Evolutionary conservation across 53 echinoderm and acorn worm genomes (phyloP), one percentile per base, ranked within the genome.

Genomic region (Paracentrotus lividus): DNA sequence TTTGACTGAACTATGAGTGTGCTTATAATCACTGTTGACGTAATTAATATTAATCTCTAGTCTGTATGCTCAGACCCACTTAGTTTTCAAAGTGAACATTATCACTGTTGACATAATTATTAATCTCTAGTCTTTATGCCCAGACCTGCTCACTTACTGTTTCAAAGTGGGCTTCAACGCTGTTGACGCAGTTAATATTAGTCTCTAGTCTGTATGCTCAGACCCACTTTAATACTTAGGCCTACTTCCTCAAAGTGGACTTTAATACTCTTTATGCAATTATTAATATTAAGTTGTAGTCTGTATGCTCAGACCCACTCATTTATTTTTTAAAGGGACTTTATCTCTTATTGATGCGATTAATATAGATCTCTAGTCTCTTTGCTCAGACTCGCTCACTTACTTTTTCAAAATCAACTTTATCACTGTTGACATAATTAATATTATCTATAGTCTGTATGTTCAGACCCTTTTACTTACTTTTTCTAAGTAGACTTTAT

Each of bases 11-110:
- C 91, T 24, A 20, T 68, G 91, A 69, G 75, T 72, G 1, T 2
- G 75, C 42, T 16, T 90, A n/a, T n/a, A 90, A 90, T 90, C 91
- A 90, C 56, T 72, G 75, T 49, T 90, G 91, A 90, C 69, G 16
- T 36, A 90, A 90, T 69, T 72, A 72, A 90, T 90, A 72, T 72
- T 72, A 90, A 90, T 68, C 45, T 31, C 31, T 86, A 86, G 86
- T 86, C 86, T 86, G 33, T 33, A 8, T n/a, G 6, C 44, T 43
- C 26, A 81, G 81, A 24, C 81, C n/a, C 67, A 31, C 0, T 45
- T 24, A 72, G 3, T 42, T 60, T 15, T n/a, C n/a, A n/a, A n/a
- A 29, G 72, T 72, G 10, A 0, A 8, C 23, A 14, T 72, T 52
- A 72, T 72, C 24, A 16, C 36, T 44, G 34, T 69, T 52, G 75